Evolutionary conservation across 1,140 invertebrate genomes (phyloP), one percentile per base, ranked within the genome.

Genomic region (Anastatus disparis): DNA sequence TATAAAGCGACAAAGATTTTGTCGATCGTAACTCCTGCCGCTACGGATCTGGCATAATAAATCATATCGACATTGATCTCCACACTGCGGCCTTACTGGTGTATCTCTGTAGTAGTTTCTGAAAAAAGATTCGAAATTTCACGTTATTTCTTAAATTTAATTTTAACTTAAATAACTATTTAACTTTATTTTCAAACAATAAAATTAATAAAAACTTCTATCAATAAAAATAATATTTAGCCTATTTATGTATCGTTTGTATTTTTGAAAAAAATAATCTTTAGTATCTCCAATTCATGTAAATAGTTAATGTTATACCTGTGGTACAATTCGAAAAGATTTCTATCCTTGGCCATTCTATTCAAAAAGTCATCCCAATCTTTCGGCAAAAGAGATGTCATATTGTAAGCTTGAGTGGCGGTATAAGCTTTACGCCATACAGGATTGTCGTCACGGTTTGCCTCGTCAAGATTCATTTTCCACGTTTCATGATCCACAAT

Each of bases 51-150:
- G 93, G 80, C 95, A 97, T 1, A 96, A 81, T 72, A 96, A 87
- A 2, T 93, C 88, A 82, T 94, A 94, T 56, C 92, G 92, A 79
- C 95, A 97, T 70, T 93, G 92, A 1, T 90, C 89, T 81, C 95
- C 93, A 81, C 94, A 96, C 0, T 84, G 73, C 10, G 93, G 91
- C 50, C 92, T 88, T 0, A 92, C 91, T 2, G 93, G 92, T 61
- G 94, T 95, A 79, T 94, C 94, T 82, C 95, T 95, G 88, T 93
- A 94, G 81, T 95, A 95, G 79, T 94, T 91, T 78, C 94, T 96
- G 83, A 93, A 94, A 66, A 55, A 20, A 9, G 22, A 20, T 44
- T 12, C n/a, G 15, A 9, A 12, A 44, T 10, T 9, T 3, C 40
- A 15, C 3, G 15, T 44, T 3, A 44, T 12, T 44, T 9, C 3